Percentiles rank a stretch among this genome's conserved stretches.
These are phyloP conservation scores for Scaptomyza montana DNA, from an alignment of 1,140 invertebrate species.

Conservation along the genomic window DNA sequence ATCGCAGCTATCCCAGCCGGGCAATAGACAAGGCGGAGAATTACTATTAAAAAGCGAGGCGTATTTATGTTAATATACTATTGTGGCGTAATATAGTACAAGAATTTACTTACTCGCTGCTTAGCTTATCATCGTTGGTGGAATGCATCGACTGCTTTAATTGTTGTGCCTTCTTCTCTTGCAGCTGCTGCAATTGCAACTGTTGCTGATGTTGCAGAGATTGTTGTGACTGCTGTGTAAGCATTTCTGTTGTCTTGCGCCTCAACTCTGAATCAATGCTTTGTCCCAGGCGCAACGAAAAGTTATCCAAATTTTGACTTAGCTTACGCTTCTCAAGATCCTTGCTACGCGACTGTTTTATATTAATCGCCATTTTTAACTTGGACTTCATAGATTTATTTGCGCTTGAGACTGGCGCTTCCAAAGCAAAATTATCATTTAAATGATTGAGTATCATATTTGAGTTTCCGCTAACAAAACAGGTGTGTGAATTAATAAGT, in stretches of 20 bases:
- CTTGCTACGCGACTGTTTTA: conserved; percentile 68
- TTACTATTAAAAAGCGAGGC: conserved; percentile 46
- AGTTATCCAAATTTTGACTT: conserved; percentile 84
- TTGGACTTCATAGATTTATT: conserved; percentile 24
- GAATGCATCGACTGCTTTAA: conserved; percentile 69
- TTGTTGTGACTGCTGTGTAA: conserved; percentile 49
- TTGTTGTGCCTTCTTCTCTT: conserved; percentile 71
- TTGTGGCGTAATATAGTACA: neutral
- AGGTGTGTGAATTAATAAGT: conserved; percentile 73
- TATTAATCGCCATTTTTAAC: conserved; percentile 23
- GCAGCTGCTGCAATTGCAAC: conserved; percentile 21
- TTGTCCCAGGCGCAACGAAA: conserved; percentile 86
- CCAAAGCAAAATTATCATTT: conserved; percentile 85
- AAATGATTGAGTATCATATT: conserved; percentile 86
- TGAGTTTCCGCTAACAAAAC: conserved; percentile 82
- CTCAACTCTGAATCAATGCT: conserved; percentile 71
- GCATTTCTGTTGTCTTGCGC: conserved; percentile 57
- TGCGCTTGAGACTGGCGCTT: conserved; percentile 65
- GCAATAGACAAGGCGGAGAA: conserved; percentile 76
- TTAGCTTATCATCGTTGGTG: conserved; percentile 79
- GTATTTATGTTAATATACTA: neutral
- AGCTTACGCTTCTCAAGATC: conserved; percentile 83
- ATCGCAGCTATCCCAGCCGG: conserved; percentile 83
- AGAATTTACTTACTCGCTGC: conserved; percentile 63
- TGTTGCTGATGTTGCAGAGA: conserved; percentile 22